Evolutionary conservation across 2,888 invertebrate species (phyloP).

Genomic region (Drepanosiphum platanoidis): DNA sequence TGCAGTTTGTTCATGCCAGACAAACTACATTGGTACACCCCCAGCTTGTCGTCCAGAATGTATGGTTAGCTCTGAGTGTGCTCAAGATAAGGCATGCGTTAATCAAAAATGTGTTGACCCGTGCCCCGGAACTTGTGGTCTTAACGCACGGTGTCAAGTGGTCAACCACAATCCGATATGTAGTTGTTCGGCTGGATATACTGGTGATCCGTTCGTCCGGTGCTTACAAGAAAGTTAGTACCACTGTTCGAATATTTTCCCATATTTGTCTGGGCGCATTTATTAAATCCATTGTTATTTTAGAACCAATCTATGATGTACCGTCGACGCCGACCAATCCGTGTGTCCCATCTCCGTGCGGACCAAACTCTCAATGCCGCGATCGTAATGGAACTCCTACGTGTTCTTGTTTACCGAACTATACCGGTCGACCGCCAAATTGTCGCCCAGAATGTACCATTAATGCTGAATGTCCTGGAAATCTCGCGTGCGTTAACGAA

Average conservation of each 20-base stretch:
- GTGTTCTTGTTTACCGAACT: slow-evolving; percentile 72
- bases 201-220: slow-evolving; percentile 73
- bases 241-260: not conserved
- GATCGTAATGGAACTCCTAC: slow-evolving; percentile 70
- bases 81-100: slow-evolving; percentile 79
- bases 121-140: slow-evolving; percentile 80
- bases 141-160: slow-evolving; percentile 81
- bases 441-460: slow-evolving; percentile 75
- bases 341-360: slow-evolving; percentile 79
- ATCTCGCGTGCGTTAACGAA: slow-evolving; percentile 70
- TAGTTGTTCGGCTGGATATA: slow-evolving; percentile 70
- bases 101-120: slow-evolving; percentile 82
- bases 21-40: slow-evolving; percentile 79
- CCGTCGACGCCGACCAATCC: slow-evolving; percentile 71
- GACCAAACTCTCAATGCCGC: slow-evolving; percentile 72
- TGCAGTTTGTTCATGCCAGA: slow-evolving; percentile 81
- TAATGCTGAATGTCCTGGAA: slow-evolving; percentile 70
- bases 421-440: slow-evolving; percentile 73
- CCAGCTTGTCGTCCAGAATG: slow-evolving; percentile 83
- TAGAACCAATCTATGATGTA: slow-evolving; percentile 33
- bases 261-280: not conserved
- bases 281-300: too few relatives aligned
- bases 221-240: slow-evolving; percentile 69
- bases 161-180: slow-evolving; percentile 81
- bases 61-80: slow-evolving; percentile 81